These are phyloP conservation scores for Diplodus puntazzo DNA, from an alignment of 2,797 vertebrate genomes.

Conservation along the genomic window DNA sequence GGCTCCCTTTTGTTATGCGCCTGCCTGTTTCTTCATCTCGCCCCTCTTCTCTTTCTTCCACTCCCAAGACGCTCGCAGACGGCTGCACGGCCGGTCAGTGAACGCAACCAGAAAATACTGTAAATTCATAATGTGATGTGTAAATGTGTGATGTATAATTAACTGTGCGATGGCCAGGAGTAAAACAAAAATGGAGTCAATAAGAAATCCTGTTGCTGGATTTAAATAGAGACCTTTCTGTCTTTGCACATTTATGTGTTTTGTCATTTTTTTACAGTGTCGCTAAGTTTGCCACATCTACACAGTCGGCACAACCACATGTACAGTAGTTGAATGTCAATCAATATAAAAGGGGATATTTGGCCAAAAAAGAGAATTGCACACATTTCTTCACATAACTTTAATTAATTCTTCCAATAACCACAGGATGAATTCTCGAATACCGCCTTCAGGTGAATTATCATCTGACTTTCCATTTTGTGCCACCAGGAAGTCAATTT, in stretches of 20 bases:
- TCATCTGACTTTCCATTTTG: background rate
- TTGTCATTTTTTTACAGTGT: too few relatives aligned
- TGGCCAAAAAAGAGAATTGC: too few relatives aligned
- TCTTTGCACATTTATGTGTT: too few relatives aligned
- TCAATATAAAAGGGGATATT: too few relatives aligned
- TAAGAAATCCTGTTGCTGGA: background rate
- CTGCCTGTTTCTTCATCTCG: conserved; percentile 30
- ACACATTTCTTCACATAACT: too few relatives aligned
- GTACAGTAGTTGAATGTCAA: too few relatives aligned
- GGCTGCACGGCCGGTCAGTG: background rate
- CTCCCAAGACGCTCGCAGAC: conserved; percentile 23
- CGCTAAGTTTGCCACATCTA: too few relatives aligned
- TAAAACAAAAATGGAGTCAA: background rate
- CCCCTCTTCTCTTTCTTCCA: conserved; percentile 39
- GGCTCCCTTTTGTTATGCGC: conserved; percentile 73
- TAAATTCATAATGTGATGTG: background rate
- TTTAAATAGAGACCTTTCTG: background rate
- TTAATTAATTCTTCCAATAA: background rate
- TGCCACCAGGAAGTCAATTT: background rate
- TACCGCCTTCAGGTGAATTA: background rate
- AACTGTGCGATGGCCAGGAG: background rate
- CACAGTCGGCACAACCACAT: too few relatives aligned
- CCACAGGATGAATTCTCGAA: too few relatives aligned
- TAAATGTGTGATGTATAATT: conserved; percentile 15
- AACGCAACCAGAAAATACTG: conserved; percentile 6